Evolutionary conservation across 1,140 invertebrate genomes (phyloP).

Genomic region (Ptiloglossa arizonensis): DNA sequence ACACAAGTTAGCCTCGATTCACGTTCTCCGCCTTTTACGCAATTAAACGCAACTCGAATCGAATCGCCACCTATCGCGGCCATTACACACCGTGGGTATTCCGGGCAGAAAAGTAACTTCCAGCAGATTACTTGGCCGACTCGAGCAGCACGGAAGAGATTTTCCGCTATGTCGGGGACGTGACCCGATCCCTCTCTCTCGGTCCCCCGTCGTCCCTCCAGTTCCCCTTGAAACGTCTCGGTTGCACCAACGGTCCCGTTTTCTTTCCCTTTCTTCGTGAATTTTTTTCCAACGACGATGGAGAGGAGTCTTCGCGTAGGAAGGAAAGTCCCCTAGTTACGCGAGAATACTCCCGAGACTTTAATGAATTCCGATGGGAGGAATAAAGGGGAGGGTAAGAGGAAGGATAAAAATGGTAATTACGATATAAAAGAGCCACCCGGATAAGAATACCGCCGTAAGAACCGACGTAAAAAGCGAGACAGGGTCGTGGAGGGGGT

Average conservation of each 20-base stretch:
- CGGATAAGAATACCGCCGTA: slow-evolving; percentile 73
- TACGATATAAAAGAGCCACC: slow-evolving; percentile 77
- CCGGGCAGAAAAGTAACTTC: slow-evolving; percentile 45
- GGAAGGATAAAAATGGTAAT: slow-evolving; percentile 80
- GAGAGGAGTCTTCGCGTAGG: slow-evolving; percentile 42
- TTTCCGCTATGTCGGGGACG: slow-evolving; percentile 44
- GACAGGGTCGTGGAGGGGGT: slow-evolving; percentile 13
- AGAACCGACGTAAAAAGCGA: slow-evolving; percentile 45
- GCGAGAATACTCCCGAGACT: slow-evolving; percentile 70
- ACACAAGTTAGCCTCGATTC: too few species aligned
- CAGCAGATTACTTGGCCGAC: slow-evolving; percentile 56
- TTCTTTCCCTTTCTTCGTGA: slow-evolving; percentile 25
- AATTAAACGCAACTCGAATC: slow-evolving; percentile 54
- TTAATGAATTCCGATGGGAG: slow-evolving; percentile 80
- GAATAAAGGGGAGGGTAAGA: slow-evolving; percentile 59
- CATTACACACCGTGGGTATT: slow-evolving; percentile 22
- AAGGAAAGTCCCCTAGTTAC: slow-evolving; percentile 72
- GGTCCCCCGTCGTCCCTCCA: neutral
- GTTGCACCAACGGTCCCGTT: neutral
- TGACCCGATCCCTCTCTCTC: slow-evolving; percentile 42
- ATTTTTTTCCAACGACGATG: slow-evolving; percentile 53
- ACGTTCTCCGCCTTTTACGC: slow-evolving; percentile 1
- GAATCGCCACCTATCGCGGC: slow-evolving; percentile 49
- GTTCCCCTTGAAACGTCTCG: too few species aligned
- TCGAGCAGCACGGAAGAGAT: slow-evolving; percentile 42